These are phyloP conservation scores for Eulemur rufifrons DNA, from an alignment of 2,113 vertebrate species.

Conservation along the genomic window DNA sequence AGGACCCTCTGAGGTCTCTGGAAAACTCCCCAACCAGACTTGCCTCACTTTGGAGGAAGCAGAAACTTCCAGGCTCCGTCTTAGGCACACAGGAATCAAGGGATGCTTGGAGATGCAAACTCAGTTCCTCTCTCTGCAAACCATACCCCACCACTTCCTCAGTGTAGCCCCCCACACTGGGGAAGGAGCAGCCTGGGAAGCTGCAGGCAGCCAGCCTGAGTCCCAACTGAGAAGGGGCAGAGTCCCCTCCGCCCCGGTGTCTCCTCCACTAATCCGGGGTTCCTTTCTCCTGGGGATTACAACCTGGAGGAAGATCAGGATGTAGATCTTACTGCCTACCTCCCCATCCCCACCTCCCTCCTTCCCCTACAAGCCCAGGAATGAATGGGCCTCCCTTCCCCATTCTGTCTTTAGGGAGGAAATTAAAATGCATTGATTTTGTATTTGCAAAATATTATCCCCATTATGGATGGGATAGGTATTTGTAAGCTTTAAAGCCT, in stretches of 20 bases:
- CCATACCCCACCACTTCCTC: background rate
- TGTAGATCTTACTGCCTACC: background rate
- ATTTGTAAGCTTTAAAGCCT: background rate
- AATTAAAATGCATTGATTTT: background rate
- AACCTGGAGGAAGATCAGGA: background rate
- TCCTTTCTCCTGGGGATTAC: background rate
- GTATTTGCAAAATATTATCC: background rate
- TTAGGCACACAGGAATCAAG: background rate
- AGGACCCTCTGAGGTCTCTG: background rate
- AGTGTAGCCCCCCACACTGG: background rate
- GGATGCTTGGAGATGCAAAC: background rate
- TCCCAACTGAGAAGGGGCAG: background rate
- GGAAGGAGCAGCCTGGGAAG: background rate
- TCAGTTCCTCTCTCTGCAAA: background rate
- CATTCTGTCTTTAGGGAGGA: background rate
- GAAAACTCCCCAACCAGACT: background rate
- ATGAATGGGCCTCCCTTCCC: background rate
- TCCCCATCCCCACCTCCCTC: background rate
- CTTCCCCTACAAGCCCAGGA: background rate
- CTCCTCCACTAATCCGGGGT: background rate
- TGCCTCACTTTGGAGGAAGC: background rate
- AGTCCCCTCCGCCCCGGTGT: fast-evolving
- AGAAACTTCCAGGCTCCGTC: background rate
- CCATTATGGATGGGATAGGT: background rate
- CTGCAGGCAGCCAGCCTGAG: background rate